phyloP scores from a whole-genome alignment of 2,113 vertebrate genomes.

The Dromas ardeola region DNA sequence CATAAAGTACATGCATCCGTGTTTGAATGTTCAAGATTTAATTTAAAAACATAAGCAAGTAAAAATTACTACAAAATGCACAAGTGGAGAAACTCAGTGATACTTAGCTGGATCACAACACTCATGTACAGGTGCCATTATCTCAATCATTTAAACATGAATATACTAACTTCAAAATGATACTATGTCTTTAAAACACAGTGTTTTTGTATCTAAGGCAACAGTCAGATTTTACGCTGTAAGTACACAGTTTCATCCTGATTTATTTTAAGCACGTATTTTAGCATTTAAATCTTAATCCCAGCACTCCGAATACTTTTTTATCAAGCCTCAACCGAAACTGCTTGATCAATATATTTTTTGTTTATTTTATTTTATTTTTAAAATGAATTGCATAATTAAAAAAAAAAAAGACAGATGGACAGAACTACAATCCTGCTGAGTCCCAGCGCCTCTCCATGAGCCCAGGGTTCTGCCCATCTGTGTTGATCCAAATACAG shows the following conservation, averaged over 20 bases:
- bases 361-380: neutral
- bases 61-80: neutral
- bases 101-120: neutral
- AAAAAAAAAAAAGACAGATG: conserved; percentile 1
- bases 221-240: neutral
- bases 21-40: neutral
- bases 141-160: neutral
- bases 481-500: neutral
- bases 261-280: neutral
- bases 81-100: neutral
- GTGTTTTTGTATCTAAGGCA: neutral
- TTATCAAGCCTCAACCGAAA: neutral
- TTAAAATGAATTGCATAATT: neutral
- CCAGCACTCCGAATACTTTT: neutral
- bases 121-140: neutral
- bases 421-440: conserved; percentile 13
- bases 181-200: neutral
- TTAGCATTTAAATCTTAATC: neutral
- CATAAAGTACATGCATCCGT: neutral
- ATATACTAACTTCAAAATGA: neutral
- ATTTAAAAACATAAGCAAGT: neutral
- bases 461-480: neutral
- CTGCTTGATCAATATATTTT: neutral
- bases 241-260: neutral
- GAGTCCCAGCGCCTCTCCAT: neutral